Evolutionary conservation across 2,113 vertebrate species (phyloP), one percentile per base, ranked within the genome.

Genomic region (Ivindomyrus marchei): DNA sequence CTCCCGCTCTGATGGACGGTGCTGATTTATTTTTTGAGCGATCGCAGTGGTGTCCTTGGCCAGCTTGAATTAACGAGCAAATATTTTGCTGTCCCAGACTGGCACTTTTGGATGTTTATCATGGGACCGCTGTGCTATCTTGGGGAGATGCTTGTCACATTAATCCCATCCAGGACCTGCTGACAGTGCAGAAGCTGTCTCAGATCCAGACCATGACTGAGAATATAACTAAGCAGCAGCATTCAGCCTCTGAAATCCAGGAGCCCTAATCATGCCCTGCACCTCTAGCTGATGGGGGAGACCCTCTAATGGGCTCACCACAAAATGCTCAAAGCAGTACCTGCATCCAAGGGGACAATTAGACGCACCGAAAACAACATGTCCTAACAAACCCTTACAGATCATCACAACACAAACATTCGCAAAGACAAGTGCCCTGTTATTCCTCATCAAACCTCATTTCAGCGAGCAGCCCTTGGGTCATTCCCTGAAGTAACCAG

Each of bases 241-340:
- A 1, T 94, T 91, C 93, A 91, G 84, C 94, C 95, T 89, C 93
- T 96, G 19, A 91, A 93, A 24, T 0, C 92, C 66, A 87, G 83
- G 56, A 94, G 95, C 17, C 88, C 94, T 85, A 95, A 96, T 92
- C 88, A 94, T 0, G 15, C 47, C 6, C 89, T 96, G 87, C 87
- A 92, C 9, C 92, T 96, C 88, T 90, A 77, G 0, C 62, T 49
- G 85, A 92, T 96, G 56, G 91, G 94, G 80, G 21, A 53, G 1
- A 88, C 92, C 5, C 88, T 95, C 24, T 56, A 36, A 3, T 21
- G 13, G 42, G 3, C 93, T 24, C 94, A 95, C 90, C 45, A 83
- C 36, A 92, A 90, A 13, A 92, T 96, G 5, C 88, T 90, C 46
- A 90, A 88, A 80, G 95, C 96, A 95, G 95, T 96, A 74, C 21